Percentiles rank a stretch among this genome's conserved stretches.
These are phyloP conservation scores for Athripsodes cinereus DNA, from an alignment of 2,888 invertebrate species.

Conservation along the genomic window DNA sequence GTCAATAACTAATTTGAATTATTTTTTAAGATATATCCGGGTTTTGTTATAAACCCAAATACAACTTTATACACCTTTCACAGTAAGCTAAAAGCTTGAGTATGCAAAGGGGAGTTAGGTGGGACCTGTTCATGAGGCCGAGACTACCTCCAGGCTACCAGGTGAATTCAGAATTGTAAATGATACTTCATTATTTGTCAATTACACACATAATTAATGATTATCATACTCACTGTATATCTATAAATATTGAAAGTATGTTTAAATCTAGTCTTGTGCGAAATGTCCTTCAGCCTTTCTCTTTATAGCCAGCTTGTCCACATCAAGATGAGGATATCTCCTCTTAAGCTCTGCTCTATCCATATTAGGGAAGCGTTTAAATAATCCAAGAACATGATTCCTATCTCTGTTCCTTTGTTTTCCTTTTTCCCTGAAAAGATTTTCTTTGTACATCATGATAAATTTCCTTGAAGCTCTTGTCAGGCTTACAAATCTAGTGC, in stretches of 20 bases:
- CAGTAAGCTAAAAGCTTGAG: no score
- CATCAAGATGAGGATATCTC: conserved; percentile 70
- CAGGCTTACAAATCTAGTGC: conserved; percentile 45
- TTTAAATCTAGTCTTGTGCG: conserved; percentile 37
- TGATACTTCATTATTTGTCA: no score
- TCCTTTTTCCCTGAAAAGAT: conserved; percentile 51
- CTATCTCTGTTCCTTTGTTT: conserved; percentile 56
- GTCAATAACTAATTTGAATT: no score
- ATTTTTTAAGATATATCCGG: no score
- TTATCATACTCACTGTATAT: no score
- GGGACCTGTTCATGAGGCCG: no score
- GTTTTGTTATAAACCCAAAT: no score
- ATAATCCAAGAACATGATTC: conserved; percentile 61
- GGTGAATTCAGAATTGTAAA: no score
- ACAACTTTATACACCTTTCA: no score
- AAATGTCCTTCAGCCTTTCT: conserved; percentile 59
- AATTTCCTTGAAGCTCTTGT: conserved; percentile 56
- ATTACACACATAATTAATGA: background rate
- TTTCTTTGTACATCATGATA: conserved; percentile 57
- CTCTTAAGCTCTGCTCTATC: conserved; percentile 63
- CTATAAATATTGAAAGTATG: no score
- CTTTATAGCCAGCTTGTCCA: conserved; percentile 56
- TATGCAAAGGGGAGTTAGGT: no score
- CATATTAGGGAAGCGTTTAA: conserved; percentile 72
- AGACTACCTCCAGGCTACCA: no score